Evolutionary conservation across 2,797 vertebrate genomes (phyloP).

Genomic region (Hybognathus amarus): DNA sequence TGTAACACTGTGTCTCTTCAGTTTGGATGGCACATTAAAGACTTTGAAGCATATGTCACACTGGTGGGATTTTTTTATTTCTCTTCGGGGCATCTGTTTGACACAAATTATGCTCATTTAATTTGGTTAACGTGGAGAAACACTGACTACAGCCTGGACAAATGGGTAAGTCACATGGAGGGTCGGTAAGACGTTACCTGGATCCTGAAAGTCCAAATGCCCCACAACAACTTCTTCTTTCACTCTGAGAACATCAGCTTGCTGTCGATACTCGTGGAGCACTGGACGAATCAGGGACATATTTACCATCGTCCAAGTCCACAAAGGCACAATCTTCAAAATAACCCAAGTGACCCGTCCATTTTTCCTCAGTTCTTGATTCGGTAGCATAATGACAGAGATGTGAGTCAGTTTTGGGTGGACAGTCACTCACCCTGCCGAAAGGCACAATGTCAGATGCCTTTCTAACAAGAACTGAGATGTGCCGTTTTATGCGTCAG

Average conservation of each 20-base stretch:
- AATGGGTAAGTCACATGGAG: slow-evolving; percentile 49
- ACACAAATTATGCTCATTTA: slow-evolving; percentile 51
- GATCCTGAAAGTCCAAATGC: background rate
- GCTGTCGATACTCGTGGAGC: background rate
- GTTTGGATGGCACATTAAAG: slow-evolving; percentile 79
- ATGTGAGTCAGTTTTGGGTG: slow-evolving; percentile 15
- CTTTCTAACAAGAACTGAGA: slow-evolving; percentile 7
- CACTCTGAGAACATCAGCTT: background rate
- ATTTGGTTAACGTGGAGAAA: slow-evolving; percentile 48
- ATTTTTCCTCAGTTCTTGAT: background rate
- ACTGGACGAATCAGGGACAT: background rate
- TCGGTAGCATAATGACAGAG: background rate
- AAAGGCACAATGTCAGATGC: slow-evolving; percentile 15
- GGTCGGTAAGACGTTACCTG: slow-evolving; percentile 15
- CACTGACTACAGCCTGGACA: slow-evolving; percentile 54
- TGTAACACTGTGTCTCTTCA: slow-evolving; percentile 80
- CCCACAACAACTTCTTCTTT: slow-evolving; percentile 37
- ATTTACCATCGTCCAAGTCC: background rate
- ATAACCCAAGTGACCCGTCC: background rate
- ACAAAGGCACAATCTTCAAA: slow-evolving; percentile 5
- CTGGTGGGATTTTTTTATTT: slow-evolving; percentile 67
- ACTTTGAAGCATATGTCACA: slow-evolving; percentile 80
- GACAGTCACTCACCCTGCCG: slow-evolving; percentile 3
- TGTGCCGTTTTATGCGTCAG: slow-evolving; percentile 7
- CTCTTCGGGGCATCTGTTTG: slow-evolving; percentile 37